Base-by-base conservation (phyloP, 2,797 vertebrate species). In the Podargus strigoides region DNA sequence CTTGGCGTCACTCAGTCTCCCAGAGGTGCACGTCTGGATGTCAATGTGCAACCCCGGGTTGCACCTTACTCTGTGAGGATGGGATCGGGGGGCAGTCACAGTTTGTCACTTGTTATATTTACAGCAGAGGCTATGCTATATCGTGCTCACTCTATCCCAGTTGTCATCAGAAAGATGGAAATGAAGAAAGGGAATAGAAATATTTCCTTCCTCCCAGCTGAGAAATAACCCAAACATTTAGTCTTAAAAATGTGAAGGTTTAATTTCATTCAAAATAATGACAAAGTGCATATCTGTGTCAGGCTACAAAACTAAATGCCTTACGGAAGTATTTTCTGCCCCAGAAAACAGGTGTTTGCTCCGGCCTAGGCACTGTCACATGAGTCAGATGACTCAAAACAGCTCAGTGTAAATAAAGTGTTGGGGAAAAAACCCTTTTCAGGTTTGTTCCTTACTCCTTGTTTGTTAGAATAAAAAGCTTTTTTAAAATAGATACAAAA, bases 31-130 rank as follows among this genome's bases (percentile, higher is more conserved):
- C 62, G 26, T 81, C 50, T 75, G 58, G 20, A 72, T 62, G 42
- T 37, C 39, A 75, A 0, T 55, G 41, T 28, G n/a, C n/a, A n/a
- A 81, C 13, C 18, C 5, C 4, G 60, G 26, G 47, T 10, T 60
- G 36, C 58, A 62, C 44, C 36, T 86, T 80, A 36, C 10, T 70
- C 1, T 0, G 20, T 42, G 26, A 74, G 27, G 36, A 77, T 53
- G 0, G 0, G 50, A 86, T 64, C 9, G 39, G 22, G 44, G 1
- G 9, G 1, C 1, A 2, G 3, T 42, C 30, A 36, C 0, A 1
- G 11, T 56, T 64, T 90, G 46, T 47, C 49, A n/a, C 15, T 53
- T 82, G 16, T 28, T 78, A 14, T 47, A 64, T 39, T 86, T 82
- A 11, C 12, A 63, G 19, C 20, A 83, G 34, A 80, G 12, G 17